Percentiles rank a stretch among this genome's conserved stretches.
Conservation (phyloP, 35 echinoderm and acorn worm genomes). For the Lytechinus variegatus region DNA sequence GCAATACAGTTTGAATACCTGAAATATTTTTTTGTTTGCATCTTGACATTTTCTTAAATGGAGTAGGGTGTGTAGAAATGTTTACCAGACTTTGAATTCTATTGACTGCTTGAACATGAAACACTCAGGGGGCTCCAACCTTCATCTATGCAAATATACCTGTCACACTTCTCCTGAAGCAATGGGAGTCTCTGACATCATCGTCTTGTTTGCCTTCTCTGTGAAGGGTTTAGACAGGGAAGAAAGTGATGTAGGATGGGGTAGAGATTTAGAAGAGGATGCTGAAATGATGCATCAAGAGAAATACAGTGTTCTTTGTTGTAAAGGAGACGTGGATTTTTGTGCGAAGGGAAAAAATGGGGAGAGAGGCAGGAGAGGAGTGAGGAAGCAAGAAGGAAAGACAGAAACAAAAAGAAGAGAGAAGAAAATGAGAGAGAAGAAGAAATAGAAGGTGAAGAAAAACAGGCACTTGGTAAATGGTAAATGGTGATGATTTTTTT, state of each 20-base stretch:
- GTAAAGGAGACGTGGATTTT: not conserved
- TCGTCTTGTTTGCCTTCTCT: not conserved
- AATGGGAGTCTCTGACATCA: not conserved
- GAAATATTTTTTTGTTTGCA: not conserved
- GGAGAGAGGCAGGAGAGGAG: not conserved
- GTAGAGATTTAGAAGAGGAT: not conserved
- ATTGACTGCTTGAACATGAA: not conserved
- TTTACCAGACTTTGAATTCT: not conserved
- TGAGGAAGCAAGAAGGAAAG: not conserved
- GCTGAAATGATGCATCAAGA: not conserved
- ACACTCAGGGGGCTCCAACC: not conserved
- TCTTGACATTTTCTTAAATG: not conserved
- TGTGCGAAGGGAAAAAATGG: not conserved
- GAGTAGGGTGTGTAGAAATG: not conserved
- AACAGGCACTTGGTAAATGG: no score
- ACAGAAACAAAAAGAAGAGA: not conserved
- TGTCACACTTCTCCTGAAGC: not conserved
- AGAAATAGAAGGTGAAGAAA: not conserved
- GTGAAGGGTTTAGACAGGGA: not conserved
- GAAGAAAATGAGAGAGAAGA: not conserved
- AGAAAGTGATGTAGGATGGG: not conserved
- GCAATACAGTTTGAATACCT: not conserved
- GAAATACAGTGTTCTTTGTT: not conserved
- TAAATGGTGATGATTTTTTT: no score
- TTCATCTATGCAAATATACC: not conserved